phyloP scores from a whole-genome alignment of 2,888 invertebrate genomes.

The Tolmerus cingulatus region DNA sequence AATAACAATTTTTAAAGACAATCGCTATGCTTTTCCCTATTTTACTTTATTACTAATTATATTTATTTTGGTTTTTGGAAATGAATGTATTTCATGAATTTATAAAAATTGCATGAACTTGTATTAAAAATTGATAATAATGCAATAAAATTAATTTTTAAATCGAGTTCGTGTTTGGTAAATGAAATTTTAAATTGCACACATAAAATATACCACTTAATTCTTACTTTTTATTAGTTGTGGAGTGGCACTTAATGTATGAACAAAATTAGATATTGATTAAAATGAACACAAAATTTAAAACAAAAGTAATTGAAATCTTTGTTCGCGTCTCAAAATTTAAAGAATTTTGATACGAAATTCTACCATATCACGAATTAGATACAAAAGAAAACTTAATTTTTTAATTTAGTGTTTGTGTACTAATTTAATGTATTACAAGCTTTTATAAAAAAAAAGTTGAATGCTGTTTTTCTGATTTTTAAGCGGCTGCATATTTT shows the following conservation, averaged over 20 bases:
- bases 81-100: background rate
- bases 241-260: too few relatives aligned
- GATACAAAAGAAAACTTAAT: background rate
- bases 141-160: background rate
- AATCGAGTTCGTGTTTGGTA: background rate
- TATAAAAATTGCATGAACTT: background rate
- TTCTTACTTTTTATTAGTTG: too few relatives aligned
- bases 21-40: background rate
- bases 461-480: constrained; percentile 20
- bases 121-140: background rate
- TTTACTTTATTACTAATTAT: background rate
- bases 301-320: background rate
- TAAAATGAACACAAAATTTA: background rate
- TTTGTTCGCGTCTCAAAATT: background rate
- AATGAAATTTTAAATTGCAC: background rate
- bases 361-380: background rate
- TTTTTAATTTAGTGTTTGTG: background rate
- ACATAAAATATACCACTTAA: background rate
- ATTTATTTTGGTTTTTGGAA: background rate
- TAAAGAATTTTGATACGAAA: background rate
- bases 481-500: constrained; percentile 21
- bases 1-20: background rate
- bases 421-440: background rate
- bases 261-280: too few relatives aligned
- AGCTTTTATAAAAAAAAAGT: background rate